Conservation (phyloP, 2,797 vertebrate genomes). For the Pempheris klunzingeri region DNA sequence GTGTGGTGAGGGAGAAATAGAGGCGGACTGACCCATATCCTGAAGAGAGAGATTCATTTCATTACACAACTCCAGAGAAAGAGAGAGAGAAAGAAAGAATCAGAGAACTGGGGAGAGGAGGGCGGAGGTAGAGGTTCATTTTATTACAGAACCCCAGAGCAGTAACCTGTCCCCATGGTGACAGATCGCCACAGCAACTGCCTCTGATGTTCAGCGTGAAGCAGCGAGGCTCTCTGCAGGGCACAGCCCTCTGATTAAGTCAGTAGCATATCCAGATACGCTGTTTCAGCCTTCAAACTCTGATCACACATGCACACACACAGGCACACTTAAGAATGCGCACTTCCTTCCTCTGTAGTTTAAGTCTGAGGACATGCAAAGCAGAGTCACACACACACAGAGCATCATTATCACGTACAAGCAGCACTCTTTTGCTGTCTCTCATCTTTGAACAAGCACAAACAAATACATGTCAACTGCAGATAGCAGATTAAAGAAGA, state of each 20-base stretch:
- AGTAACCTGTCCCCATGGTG: conserved; percentile 66
- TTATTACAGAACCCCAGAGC: conserved; percentile 62
- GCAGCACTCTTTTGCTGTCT: conserved; percentile 3
- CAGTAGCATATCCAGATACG: conserved; percentile 47
- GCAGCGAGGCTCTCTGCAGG: conserved; percentile 50
- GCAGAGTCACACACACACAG: conserved; percentile 2
- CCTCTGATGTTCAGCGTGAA: conserved; percentile 63
- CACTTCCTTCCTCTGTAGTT: neutral
- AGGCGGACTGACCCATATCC: conserved; percentile 66
- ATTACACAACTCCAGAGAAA: conserved; percentile 59
- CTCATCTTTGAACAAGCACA: conserved; percentile 9
- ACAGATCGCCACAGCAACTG: conserved; percentile 72
- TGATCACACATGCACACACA: conserved; percentile 12
- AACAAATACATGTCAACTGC: neutral
- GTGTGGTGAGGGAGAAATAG: neutral
- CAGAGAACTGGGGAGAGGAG: conserved; percentile 18
- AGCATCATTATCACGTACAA: neutral
- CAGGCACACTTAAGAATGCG: neutral
- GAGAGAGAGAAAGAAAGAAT: conserved; percentile 41
- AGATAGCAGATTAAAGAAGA: too few relatives aligned
- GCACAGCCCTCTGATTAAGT: conserved; percentile 63
- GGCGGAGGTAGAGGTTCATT: conserved; percentile 52
- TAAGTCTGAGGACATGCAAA: neutral
- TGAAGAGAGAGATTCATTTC: conserved; percentile 65
- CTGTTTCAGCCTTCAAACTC: conserved; percentile 31